Evolutionary conservation across 1,140 invertebrate species (phyloP).

Genomic region (Drosophila lini): DNA sequence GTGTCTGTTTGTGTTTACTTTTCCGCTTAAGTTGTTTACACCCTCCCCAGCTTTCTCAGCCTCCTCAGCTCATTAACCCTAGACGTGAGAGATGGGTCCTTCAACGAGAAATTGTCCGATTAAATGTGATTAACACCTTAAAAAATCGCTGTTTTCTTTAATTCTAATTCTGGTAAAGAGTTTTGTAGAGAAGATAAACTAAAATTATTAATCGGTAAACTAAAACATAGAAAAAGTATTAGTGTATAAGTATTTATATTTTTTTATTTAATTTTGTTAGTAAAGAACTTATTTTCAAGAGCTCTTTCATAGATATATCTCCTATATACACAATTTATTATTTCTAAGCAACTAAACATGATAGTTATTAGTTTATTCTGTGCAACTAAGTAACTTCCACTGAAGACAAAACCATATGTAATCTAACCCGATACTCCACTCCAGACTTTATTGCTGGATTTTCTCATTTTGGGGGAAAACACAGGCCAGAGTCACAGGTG

Average conservation of each 20-base stretch:
- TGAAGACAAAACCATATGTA: not conserved
- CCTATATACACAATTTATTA: not conserved
- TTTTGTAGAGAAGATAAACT: no score
- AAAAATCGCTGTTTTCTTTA: not conserved
- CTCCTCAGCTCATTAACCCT: constrained; percentile 24
- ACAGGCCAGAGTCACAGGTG: not conserved
- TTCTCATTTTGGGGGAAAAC: not conserved
- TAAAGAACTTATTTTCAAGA: not conserved
- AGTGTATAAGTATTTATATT: not conserved
- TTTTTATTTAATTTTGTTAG: not conserved
- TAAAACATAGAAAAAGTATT: not conserved
- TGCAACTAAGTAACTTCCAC: not conserved
- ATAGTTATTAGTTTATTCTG: not conserved
- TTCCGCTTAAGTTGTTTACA: constrained; percentile 45
- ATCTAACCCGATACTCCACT: not conserved
- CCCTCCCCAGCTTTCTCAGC: not conserved
- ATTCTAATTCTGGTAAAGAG: no score
- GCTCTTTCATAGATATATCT: not conserved
- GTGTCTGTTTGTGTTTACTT: constrained; percentile 34
- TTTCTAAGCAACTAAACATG: not conserved
- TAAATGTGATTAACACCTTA: constrained; percentile 13
- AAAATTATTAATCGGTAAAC: no score
- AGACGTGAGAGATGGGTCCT: not conserved
- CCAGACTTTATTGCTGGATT: not conserved
- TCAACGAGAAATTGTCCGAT: constrained; percentile 7